phyloP scores from a whole-genome alignment of 2,888 invertebrate species.

The Iphiclides podalirius region DNA sequence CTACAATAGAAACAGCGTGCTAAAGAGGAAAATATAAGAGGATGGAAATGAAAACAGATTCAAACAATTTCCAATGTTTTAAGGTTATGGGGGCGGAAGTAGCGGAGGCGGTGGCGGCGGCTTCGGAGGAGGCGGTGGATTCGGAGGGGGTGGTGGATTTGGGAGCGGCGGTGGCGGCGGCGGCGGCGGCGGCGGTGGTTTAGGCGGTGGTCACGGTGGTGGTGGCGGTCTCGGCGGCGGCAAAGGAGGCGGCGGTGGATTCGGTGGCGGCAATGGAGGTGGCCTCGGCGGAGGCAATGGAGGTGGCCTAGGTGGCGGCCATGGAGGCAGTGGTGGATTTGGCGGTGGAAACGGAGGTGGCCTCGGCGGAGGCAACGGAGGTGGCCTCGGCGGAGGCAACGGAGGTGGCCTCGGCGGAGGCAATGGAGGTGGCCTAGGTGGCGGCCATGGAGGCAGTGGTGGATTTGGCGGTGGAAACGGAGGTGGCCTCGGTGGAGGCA shows the following conservation, averaged over 20 bases:
- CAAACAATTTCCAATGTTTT: too few relatives aligned
- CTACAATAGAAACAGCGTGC: too few relatives aligned
- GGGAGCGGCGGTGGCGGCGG: conserved; percentile 42
- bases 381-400: conserved; percentile 30
- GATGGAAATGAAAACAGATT: too few relatives aligned
- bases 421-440: conserved; percentile 30
- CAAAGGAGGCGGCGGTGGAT: conserved; percentile 30
- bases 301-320: conserved; percentile 31
- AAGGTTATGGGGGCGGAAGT: conserved; percentile 34
- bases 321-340: conserved; percentile 24
- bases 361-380: conserved; percentile 32
- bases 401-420: conserved; percentile 27
- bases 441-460: conserved; percentile 26
- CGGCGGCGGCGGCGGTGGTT: conserved; percentile 29
- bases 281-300: conserved; percentile 31
- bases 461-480: conserved; percentile 27
- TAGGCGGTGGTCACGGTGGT: conserved; percentile 32
- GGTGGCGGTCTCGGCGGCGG: conserved; percentile 34
- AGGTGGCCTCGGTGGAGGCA: conserved; percentile 13
- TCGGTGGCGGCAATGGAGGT: conserved; percentile 43
- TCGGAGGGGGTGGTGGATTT: conserved; percentile 30
- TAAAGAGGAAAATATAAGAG: too few relatives aligned
- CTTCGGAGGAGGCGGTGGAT: conserved; percentile 27
- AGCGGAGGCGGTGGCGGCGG: conserved; percentile 26
- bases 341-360: conserved; percentile 34